A percentile compares a stretch with the other conserved stretches of the same genome.
Conservation (phyloP, 2,797 vertebrate species). For the Scolopax bukidnonensis region DNA sequence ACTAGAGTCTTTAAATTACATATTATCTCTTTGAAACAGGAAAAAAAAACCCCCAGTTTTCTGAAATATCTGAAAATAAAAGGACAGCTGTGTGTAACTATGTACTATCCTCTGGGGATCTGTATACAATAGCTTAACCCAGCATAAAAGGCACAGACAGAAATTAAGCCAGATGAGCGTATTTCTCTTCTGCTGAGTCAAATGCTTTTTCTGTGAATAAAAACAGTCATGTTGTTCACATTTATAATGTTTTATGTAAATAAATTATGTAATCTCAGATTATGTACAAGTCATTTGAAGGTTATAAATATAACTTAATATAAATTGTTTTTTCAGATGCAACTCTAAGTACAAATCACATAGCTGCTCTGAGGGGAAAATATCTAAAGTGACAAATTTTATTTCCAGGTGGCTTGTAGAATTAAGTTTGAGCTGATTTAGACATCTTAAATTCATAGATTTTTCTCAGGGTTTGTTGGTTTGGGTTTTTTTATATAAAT, state of each 20-base stretch:
- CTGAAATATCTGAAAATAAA: neutral
- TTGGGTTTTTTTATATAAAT: neutral
- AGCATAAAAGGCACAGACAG: neutral
- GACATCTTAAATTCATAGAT: neutral
- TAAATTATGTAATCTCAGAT: slow-evolving; percentile 21
- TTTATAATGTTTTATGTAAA: slow-evolving; percentile 37
- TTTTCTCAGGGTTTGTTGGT: neutral
- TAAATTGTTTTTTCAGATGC: neutral
- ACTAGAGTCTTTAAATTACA: neutral
- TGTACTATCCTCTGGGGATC: neutral
- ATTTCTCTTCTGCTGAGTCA: slow-evolving; percentile 60
- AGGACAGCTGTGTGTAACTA: neutral
- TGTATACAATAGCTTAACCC: neutral
- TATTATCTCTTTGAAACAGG: neutral
- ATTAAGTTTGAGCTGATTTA: neutral
- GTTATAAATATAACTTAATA: neutral
- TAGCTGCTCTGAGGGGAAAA: neutral
- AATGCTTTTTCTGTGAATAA: slow-evolving; percentile 9
- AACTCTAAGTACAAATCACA: neutral
- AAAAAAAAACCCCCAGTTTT: neutral
- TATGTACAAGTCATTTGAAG: neutral
- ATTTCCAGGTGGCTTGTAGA: neutral
- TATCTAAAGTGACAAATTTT: neutral
- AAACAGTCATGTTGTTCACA: neutral
- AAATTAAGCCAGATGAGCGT: slow-evolving; percentile 20